These are phyloP conservation scores for Uropetala carovei DNA, from an alignment of 2,888 invertebrate species.

Conservation along the genomic window DNA sequence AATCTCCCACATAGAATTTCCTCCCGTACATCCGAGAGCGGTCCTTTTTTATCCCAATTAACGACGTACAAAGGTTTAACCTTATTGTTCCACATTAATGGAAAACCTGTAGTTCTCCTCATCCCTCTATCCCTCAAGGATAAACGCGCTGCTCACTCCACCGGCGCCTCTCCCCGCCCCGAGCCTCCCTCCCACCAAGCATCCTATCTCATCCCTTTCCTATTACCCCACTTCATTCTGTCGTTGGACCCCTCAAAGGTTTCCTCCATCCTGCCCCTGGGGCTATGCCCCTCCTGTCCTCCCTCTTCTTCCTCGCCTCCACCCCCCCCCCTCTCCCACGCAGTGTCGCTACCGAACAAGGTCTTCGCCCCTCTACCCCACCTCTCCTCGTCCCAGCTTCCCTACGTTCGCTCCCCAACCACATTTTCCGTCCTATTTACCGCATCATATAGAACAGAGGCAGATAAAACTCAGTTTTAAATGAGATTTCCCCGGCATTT, in stretches of 20 bases:
- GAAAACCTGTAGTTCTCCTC: conserved; percentile 21
- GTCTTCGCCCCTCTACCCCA: background rate
- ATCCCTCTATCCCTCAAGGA: background rate
- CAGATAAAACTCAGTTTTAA: conserved; percentile 52
- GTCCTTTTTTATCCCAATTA: background rate
- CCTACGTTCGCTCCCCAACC: conserved; percentile 5
- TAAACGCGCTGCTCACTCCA: background rate
- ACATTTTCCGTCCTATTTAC: conserved; percentile 56
- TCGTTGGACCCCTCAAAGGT: conserved; percentile 42
- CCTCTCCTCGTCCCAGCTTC: background rate
- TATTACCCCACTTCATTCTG: conserved; percentile 25
- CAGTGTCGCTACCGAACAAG: background rate
- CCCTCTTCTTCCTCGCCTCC: background rate
- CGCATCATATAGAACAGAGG: conserved; percentile 50
- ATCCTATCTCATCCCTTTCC: background rate
- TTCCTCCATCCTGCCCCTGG: conserved; percentile 36
- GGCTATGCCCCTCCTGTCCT: background rate
- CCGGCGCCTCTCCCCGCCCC: background rate
- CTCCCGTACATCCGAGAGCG: background rate
- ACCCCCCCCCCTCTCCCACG: background rate
- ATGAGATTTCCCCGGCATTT: conserved; percentile 54
- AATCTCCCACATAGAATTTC: background rate
- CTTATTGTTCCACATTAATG: conserved; percentile 8
- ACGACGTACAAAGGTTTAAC: conserved; percentile 7
- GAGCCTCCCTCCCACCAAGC: background rate